A percentile compares a stretch with the other conserved stretches of the same genome.
These are phyloP conservation scores for Onychorhynchus coronatus DNA, from an alignment of 2,113 vertebrate species.

Conservation along the genomic window DNA sequence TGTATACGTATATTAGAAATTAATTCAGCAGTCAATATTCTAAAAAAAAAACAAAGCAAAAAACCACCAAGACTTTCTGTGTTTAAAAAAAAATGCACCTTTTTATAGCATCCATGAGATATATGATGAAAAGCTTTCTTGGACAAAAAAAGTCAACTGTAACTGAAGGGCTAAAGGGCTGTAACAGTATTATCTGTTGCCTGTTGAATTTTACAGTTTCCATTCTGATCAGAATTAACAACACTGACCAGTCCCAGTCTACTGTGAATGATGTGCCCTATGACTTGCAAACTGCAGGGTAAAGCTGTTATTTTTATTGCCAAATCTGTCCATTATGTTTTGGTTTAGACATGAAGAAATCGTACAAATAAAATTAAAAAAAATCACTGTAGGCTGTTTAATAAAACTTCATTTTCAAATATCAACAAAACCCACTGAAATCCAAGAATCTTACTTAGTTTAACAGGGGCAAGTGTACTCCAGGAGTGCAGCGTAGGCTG, in stretches of 20 bases:
- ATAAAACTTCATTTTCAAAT: neutral
- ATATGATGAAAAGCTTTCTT: neutral
- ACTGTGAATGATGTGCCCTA: neutral
- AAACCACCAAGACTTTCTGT: neutral
- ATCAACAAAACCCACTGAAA: neutral
- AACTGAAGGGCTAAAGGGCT: neutral
- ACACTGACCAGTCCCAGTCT: neutral
- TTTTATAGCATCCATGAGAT: neutral
- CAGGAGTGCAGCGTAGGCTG: neutral
- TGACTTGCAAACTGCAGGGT: neutral
- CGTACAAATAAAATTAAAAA: too few relatives aligned
- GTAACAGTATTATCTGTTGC: neutral
- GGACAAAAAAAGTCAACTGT: fast-evolving
- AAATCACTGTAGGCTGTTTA: too few relatives aligned
- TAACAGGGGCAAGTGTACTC: neutral
- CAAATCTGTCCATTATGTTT: neutral
- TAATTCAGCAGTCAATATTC: neutral
- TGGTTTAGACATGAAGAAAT: neutral
- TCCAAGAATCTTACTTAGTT: neutral
- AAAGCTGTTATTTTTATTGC: neutral
- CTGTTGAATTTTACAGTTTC: neutral
- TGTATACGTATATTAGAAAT: neutral
- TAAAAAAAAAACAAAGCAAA: neutral
- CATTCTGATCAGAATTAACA: neutral
- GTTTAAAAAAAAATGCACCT: neutral